These are phyloP conservation scores for Orchesella cincta DNA, from an alignment of 1,140 invertebrate genomes.

Conservation along the genomic window DNA sequence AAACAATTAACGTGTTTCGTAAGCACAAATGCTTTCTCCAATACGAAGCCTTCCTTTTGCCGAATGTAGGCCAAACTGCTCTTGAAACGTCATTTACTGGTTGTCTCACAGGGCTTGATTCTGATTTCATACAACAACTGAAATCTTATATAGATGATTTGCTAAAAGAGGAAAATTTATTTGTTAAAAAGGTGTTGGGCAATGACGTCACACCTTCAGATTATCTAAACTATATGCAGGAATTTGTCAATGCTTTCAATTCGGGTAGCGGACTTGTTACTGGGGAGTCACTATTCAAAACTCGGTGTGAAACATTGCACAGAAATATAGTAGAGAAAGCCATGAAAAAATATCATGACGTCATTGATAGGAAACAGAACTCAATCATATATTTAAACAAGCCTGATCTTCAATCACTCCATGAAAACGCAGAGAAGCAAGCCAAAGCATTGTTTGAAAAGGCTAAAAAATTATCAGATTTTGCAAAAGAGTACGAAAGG, in stretches of 20 bases:
- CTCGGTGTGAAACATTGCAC: too few species aligned
- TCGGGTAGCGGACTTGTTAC: conserved; percentile 23
- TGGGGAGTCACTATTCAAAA: background rate
- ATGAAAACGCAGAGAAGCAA: background rate
- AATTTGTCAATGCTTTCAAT: conserved; percentile 39
- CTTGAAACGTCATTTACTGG: conserved; percentile 23
- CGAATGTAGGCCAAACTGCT: conserved; percentile 31
- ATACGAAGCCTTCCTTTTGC: conserved; percentile 37
- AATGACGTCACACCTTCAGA: background rate
- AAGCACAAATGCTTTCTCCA: conserved; percentile 36
- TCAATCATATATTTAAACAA: background rate
- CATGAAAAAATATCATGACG: background rate
- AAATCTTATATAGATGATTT: conserved; percentile 34
- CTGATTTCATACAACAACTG: conserved; percentile 29
- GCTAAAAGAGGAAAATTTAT: conserved; percentile 12
- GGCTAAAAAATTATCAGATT: conserved; percentile 7
- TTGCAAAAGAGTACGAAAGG: background rate
- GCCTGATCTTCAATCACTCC: background rate
- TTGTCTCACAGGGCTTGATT: conserved; percentile 1
- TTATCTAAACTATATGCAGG: background rate
- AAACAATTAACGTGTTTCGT: conserved; percentile 17
- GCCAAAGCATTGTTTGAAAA: background rate
- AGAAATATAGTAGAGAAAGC: background rate
- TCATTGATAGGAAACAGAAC: background rate
- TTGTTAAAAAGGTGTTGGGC: background rate